Conservation (phyloP, 2,113 vertebrate species). For the Dicentrarchus labrax region DNA sequence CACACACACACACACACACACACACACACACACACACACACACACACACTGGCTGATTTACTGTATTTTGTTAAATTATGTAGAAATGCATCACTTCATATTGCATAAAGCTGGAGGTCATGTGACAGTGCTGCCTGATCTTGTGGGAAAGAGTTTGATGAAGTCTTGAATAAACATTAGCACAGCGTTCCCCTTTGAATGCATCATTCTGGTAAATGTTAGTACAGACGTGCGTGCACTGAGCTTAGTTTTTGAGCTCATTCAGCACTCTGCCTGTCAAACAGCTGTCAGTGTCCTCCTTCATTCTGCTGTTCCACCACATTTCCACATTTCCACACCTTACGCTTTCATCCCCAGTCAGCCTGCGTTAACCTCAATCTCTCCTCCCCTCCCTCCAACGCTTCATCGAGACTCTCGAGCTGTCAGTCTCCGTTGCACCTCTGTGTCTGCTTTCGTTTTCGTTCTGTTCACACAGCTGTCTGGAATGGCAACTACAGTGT, state of each 20-base stretch:
- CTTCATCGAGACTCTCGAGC: slow-evolving; percentile 49
- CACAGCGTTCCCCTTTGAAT: neutral
- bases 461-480: slow-evolving; percentile 28
- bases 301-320: slow-evolving; percentile 54
- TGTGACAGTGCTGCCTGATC: slow-evolving; percentile 20
- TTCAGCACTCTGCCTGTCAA: slow-evolving; percentile 62
- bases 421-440: slow-evolving; percentile 61
- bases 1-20: slow-evolving; percentile 37
- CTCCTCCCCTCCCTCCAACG: slow-evolving; percentile 35
- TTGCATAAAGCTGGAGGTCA: slow-evolving; percentile 23
- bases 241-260: slow-evolving; percentile 33
- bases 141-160: slow-evolving; percentile 23
- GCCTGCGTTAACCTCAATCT: slow-evolving; percentile 64
- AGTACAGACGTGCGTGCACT: neutral
- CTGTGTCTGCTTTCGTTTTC: slow-evolving; percentile 31
- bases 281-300: slow-evolving; percentile 57
- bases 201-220: slow-evolving; percentile 27
- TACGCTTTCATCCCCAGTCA: slow-evolving; percentile 59
- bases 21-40: slow-evolving; percentile 27
- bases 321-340: slow-evolving; percentile 60
- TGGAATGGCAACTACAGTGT: neutral
- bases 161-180: slow-evolving; percentile 31
- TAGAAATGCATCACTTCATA: slow-evolving; percentile 9
- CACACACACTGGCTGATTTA: slow-evolving; percentile 31
- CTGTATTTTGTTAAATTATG: slow-evolving; percentile 19